Base-by-base conservation (phyloP, 2,797 vertebrate species). In the Lagocephalus sceleratus region DNA sequence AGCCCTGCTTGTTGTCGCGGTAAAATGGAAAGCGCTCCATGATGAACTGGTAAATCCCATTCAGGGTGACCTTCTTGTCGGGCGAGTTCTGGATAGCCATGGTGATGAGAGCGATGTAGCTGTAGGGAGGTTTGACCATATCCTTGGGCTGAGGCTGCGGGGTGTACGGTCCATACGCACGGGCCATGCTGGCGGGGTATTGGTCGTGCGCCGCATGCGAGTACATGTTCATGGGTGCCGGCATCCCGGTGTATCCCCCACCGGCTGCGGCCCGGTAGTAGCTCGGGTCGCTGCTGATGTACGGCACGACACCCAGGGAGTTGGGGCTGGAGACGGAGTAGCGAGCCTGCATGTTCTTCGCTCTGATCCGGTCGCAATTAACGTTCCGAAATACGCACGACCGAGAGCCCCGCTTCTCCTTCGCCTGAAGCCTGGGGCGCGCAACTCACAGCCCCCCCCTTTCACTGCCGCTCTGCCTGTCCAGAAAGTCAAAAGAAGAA, bases 261-360 rank as follows among this genome's bases (percentile, higher is more conserved):
- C 94, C 94, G 39, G 91, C 85, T 3, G 94, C 92, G 15, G 94
- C 92, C 70, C 95, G 91, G 90, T 98, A 98, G 88, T 98, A 98
- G 83, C 93, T 91, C 68, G 95, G 95, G 80, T 98, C 95, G 81
- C 94, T 90, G 86, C 95, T 92, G 82, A 98, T 94, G 80, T 98
- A 98, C 55, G 96, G 95, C 91, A 98, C 95, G 79, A 98, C 95
- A 85, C 96, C 95, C 91, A 98, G 88, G 5, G 96, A 95, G 92
- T 95, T 96, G 80, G 96, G 95, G 76, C 95, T 97, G 85, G 96
- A 97, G 76, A 98, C 95, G 53, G 96, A 95, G 88, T 98, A 98
- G 79, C 95, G 95, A 87, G 95, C 95, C 92, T 97, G 96, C 96
- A 98, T 97, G 92, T 91, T n/a, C 78, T 87, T 78, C 78, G 61